Base-by-base conservation (phyloP, 2,797 vertebrate species). In the Prionace glauca region DNA sequence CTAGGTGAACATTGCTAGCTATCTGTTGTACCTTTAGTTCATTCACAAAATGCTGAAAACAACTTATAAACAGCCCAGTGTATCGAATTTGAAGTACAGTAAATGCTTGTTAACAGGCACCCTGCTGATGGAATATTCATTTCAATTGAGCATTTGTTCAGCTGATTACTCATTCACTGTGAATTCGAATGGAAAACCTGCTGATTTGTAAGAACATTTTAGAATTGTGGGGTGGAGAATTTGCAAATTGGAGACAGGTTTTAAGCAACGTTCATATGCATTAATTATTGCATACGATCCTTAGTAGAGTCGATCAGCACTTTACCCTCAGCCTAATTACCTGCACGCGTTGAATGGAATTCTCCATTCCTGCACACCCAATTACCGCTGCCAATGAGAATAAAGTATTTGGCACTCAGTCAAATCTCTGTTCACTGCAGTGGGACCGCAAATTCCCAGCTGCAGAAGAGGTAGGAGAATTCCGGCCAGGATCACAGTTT, bases 81-180 rank as follows among this genome's bases (percentile, higher is more conserved):
- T 36, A 65, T 32, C 65, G n/a, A 36, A 92, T 67, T 2, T 92
- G 62, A 92, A 69, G 36, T 36, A 67, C 60, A 36, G 90, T 41
- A 92, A 92, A 92, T 32, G 62, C 90, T 22, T 67, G 62, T 92
- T 92, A 92, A 92, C 18, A 92, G 90, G n/a, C 90, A 36, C n/a
- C 90, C 90, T 41, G 62, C 62, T 92, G 90, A 92, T 92, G n/a
- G 90, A 92, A 92, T 92, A 92, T 92, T 92, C 90, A 92, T 22
- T 92, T 67, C 36, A 92, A 36, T 67, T 60, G 87, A 92, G n/a
- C 62, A 92, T 92, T 92, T 41, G 29, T 92, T 92, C 32, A 67
- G 36, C 90, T 20, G 62, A 67, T 92, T 92, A 92, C 8, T 67
- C 90, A 92, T n/a, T 92, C 90, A 36, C 11, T 36, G 65, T 20